Conservation (phyloP, 2,888 invertebrate species). For the Mimachlamys varia region DNA sequence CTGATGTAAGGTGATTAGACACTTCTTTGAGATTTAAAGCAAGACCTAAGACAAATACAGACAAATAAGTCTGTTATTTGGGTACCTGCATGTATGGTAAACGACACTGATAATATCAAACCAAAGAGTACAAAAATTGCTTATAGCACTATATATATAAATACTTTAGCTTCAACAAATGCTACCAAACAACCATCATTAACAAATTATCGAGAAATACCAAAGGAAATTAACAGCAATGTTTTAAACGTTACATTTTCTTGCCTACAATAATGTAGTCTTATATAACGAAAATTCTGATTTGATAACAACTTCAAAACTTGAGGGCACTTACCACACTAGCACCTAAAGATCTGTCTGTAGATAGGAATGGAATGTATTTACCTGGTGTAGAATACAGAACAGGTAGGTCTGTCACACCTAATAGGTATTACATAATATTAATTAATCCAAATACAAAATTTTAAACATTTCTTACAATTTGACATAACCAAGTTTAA, state of each 20-base stretch:
- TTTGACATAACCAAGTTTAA: background rate
- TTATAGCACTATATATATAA: background rate
- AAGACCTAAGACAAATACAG: background rate
- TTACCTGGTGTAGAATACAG: background rate
- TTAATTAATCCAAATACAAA: background rate
- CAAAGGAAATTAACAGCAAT: background rate
- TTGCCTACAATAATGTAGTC: background rate
- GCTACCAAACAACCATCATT: background rate
- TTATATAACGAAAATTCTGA: background rate
- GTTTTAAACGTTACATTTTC: background rate
- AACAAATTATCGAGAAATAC: background rate
- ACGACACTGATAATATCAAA: no score
- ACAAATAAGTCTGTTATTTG: no score
- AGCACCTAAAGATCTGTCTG: background rate
- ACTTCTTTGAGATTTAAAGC: background rate
- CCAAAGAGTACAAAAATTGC: background rate
- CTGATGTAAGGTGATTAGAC: background rate
- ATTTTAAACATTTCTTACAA: background rate
- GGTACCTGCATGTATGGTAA: no score
- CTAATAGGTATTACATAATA: background rate
- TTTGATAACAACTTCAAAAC: background rate
- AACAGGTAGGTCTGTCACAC: background rate
- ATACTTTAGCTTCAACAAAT: background rate
- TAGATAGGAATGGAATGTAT: conserved; percentile 20
- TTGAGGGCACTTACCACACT: background rate